phyloP scores from a whole-genome alignment of 2,113 vertebrate species.

The Phocoena sinus region DNA sequence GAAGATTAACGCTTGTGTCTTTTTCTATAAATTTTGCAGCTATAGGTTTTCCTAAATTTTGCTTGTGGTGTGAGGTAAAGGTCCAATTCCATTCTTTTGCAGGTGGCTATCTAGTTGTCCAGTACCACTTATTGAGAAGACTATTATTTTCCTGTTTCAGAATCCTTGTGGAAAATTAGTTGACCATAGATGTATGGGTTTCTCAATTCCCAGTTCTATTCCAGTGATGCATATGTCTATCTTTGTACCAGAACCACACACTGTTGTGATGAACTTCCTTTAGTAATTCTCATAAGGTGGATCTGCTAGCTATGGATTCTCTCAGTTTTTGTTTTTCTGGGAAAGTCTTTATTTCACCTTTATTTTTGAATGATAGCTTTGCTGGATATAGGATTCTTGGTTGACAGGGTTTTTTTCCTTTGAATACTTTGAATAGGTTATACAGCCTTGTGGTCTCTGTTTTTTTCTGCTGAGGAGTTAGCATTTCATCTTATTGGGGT shows the following conservation, averaged over 20 bases:
- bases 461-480: neutral
- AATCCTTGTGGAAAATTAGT: neutral
- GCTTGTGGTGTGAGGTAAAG: neutral
- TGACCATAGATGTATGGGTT: neutral
- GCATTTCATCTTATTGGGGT: neutral
- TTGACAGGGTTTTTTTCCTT: neutral
- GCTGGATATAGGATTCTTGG: neutral
- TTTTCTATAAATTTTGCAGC: neutral
- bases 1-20: neutral
- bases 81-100: neutral
- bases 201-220: neutral
- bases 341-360: too few relatives aligned
- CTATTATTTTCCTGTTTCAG: neutral
- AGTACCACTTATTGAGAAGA: neutral
- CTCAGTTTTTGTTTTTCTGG: too few relatives aligned
- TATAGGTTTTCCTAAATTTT: neutral
- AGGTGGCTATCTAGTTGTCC: neutral
- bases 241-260: neutral
- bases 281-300: neutral
- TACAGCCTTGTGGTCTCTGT: neutral
- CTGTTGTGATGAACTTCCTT: neutral
- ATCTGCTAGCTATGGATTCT: neutral
- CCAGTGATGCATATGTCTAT: neutral
- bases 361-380: neutral
- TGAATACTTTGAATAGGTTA: neutral